Evolutionary conservation across 2,797 vertebrate species (phyloP), one percentile per base, ranked within the genome.

Genomic region (Urosaurus nigricauda): DNA sequence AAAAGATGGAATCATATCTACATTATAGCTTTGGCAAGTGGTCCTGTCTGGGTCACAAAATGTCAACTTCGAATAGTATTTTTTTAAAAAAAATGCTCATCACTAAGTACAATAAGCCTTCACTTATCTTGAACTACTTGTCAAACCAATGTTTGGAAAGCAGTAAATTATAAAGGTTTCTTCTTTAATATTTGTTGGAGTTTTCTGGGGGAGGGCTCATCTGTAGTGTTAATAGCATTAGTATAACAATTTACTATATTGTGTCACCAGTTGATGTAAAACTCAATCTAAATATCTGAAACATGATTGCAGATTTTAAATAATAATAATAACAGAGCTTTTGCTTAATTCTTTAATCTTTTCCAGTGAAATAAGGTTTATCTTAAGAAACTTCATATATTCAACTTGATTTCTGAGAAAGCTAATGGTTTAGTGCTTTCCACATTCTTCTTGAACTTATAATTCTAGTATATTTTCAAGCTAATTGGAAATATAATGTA

Each of bases 91-190:
- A 92, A 90, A 94, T 96, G 96, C 96, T 96, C 96, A 95, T 96
- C 94, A 96, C 95, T 96, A 96, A 96, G 93, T 93, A 91, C 90
- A 90, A 24, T 43, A n/a, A 93, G 89, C 11, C 1, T 89, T 94
- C 89, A 90, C 93, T 92, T 71, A 71, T 90, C 93, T 91, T 87
- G 81, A 91, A 90, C 78, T 92, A 83, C 71, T 24, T 75, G 90
- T 81, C 79, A 81, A 93, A 84, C 74, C 89, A 87, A 88, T 90
- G 37, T 5, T 0, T 85, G 4, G 14, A 88, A 93, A 71, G 53
- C 78, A 0, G 11, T 83, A 40, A 32, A 47, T 81, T 60, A 82
- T 26, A 12, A 75, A 43, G 37, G 8, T 11, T 35, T 71, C 26
- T 47, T 47, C 12, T 35, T 35, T 29, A 19, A 74, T 12, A 12